Evolutionary conservation across 2,113 vertebrate genomes (phyloP).

Genomic region (Elephas maximus): DNA sequence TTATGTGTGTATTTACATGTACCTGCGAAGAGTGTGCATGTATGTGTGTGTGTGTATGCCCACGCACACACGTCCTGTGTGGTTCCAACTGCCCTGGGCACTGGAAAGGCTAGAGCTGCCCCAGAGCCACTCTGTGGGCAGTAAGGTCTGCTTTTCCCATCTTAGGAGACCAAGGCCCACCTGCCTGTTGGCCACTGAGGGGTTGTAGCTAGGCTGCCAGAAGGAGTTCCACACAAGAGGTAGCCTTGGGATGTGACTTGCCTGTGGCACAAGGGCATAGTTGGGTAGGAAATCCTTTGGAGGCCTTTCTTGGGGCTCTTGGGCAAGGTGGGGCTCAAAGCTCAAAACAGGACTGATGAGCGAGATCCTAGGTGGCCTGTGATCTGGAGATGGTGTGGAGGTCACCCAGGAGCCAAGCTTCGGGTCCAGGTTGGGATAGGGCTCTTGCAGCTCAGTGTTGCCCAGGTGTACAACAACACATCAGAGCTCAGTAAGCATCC

Average conservation of each 20-base stretch:
- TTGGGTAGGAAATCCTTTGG: neutral
- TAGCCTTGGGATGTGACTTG: neutral
- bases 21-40: neutral
- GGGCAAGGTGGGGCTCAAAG: neutral
- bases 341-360: neutral
- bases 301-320: neutral
- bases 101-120: neutral
- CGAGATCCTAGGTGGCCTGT: neutral
- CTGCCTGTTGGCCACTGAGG: too few relatives aligned
- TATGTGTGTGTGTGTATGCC: too few relatives aligned
- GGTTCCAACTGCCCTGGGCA: neutral
- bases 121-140: neutral
- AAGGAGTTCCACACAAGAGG: neutral
- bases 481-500: neutral
- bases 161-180: neutral
- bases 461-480: neutral
- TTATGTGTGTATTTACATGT: rapidly evolving
- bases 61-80: neutral
- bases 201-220: neutral
- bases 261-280: neutral
- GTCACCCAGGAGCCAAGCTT: neutral
- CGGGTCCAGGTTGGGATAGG: neutral
- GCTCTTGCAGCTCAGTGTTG: neutral
- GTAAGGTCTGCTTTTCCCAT: neutral
- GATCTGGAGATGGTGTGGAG: too few relatives aligned